phyloP scores from a whole-genome alignment of 2,797 vertebrate genomes.

The Sebastiscus albofasciatus region DNA sequence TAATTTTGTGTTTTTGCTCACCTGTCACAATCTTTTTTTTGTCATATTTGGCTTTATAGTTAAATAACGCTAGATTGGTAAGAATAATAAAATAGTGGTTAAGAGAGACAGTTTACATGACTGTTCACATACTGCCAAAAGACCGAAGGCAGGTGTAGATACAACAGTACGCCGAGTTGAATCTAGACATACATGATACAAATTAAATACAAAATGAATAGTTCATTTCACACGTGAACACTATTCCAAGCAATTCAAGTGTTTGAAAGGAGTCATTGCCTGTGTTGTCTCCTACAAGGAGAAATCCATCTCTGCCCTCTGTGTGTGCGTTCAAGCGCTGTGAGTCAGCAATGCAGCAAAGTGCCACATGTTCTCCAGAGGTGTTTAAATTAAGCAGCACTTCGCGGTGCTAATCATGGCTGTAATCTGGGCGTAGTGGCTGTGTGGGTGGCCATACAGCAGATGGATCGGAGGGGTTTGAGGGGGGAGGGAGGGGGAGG shows the following conservation, averaged over 20 bases:
- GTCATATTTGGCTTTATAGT: neutral
- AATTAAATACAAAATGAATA: neutral
- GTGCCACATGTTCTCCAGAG: constrained; percentile 83
- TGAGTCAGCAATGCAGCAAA: constrained; percentile 68
- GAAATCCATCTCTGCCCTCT: constrained; percentile 37
- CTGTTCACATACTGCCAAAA: neutral
- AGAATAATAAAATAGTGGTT: neutral
- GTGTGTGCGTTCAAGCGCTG: constrained; percentile 47
- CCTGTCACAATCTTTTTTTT: neutral
- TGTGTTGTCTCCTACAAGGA: constrained; percentile 22
- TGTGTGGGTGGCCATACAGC: constrained; percentile 84
- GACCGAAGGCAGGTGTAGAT: neutral
- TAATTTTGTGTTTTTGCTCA: neutral
- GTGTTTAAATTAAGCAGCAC: constrained; percentile 86
- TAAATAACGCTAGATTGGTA: neutral
- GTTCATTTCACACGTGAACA: neutral
- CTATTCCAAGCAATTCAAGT: neutral
- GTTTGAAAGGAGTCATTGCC: constrained; percentile 8
- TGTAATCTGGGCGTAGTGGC: constrained; percentile 84
- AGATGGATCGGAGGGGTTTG: constrained; percentile 78
- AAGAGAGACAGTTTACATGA: neutral
- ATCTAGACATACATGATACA: constrained; percentile 3
- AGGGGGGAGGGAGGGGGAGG: constrained; percentile 33
- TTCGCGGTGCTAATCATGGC: constrained; percentile 82
- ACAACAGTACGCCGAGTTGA: neutral